These are phyloP conservation scores for Pseudopipra pipra DNA, from an alignment of 2,113 vertebrate species.

Conservation along the genomic window DNA sequence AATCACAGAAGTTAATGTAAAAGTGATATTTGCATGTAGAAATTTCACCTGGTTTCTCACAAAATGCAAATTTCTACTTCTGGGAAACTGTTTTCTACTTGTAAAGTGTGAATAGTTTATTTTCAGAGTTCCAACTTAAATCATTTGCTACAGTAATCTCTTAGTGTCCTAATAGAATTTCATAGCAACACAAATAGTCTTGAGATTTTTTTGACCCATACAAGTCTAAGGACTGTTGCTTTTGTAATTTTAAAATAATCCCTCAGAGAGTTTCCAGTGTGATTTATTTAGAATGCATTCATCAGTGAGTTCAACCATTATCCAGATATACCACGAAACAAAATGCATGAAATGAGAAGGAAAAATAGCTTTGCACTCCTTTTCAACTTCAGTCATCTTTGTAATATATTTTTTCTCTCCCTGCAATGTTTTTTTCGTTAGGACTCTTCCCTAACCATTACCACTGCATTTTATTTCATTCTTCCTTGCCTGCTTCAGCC, in stretches of 20 bases:
- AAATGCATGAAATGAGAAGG: background rate
- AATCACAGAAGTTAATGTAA: background rate
- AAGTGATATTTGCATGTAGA: background rate
- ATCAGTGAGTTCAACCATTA: background rate
- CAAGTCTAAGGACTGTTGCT: background rate
- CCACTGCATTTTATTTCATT: background rate
- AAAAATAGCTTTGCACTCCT: background rate
- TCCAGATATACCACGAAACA: background rate
- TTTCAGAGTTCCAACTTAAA: background rate
- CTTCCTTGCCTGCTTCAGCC: background rate
- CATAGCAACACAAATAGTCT: background rate
- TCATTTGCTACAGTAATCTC: background rate
- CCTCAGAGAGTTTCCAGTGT: background rate
- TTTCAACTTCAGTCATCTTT: background rate
- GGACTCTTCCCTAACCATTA: background rate
- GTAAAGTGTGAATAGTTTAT: background rate
- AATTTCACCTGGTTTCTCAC: background rate
- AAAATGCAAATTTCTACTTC: background rate
- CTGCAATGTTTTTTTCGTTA: background rate
- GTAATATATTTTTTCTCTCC: background rate
- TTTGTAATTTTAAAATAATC: background rate
- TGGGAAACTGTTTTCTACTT: background rate
- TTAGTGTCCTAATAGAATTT: background rate
- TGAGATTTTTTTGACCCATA: background rate
- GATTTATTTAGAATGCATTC: background rate